phyloP scores from a whole-genome alignment of 2,888 invertebrate species.

The Onthophagus sagittarius region DNA sequence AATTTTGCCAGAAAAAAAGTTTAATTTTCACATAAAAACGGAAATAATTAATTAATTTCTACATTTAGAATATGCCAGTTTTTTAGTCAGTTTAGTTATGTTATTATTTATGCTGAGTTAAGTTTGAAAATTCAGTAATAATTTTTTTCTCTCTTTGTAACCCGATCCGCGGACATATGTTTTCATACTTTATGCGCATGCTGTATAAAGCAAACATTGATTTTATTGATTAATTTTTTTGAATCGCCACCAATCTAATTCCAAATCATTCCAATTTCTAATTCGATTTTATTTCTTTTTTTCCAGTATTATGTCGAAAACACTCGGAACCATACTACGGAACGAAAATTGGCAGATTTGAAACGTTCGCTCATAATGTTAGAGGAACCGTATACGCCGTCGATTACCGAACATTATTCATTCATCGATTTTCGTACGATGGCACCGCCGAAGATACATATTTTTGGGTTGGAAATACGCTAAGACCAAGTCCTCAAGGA shows the following conservation, averaged over 20 bases:
- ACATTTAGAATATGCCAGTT: too few species aligned
- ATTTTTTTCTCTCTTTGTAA: too few species aligned
- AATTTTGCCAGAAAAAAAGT: too few species aligned
- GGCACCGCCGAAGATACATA: constrained; percentile 84
- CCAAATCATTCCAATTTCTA: background rate
- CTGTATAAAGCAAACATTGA: too few species aligned
- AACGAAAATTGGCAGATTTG: constrained; percentile 67
- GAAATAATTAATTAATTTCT: too few species aligned
- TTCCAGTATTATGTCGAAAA: constrained; percentile 39
- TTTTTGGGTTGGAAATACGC: constrained; percentile 86
- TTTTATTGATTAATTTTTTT: too few species aligned
- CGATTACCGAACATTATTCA: constrained; percentile 83
- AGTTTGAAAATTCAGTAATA: too few species aligned
- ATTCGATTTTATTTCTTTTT: constrained; percentile 20
- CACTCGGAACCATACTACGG: constrained; percentile 70
- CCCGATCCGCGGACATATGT: too few species aligned
- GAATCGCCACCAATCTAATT: background rate
- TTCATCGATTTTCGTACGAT: constrained; percentile 84
- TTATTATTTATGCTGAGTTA: too few species aligned
- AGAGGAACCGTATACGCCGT: constrained; percentile 81
- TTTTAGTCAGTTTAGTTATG: too few species aligned
- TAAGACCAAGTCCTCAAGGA: constrained; percentile 77
- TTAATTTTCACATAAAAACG: too few species aligned
- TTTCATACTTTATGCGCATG: too few species aligned
- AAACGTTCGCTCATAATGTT: constrained; percentile 74